Conservation (phyloP, 2,888 invertebrate genomes). For the Amphipyra berbera region DNA sequence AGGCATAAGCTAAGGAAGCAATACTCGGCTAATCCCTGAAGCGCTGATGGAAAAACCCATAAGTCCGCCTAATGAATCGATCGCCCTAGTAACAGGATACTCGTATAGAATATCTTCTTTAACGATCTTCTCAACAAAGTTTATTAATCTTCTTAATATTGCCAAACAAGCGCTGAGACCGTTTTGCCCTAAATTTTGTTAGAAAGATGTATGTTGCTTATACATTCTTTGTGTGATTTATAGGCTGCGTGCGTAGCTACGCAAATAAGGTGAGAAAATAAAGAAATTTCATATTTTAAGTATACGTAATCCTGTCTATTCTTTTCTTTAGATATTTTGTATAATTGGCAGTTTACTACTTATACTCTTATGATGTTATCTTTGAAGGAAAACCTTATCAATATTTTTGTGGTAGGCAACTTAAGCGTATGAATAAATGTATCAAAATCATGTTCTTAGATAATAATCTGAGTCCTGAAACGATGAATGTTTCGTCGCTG, state of each 20-base stretch:
- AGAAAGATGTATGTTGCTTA: slow-evolving; percentile 39
- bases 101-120: slow-evolving; percentile 52
- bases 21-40: slow-evolving; percentile 58
- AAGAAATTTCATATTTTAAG: slow-evolving; percentile 3
- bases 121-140: slow-evolving; percentile 52
- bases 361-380: neutral
- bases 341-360: neutral
- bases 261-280: slow-evolving; percentile 17
- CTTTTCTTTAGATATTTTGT: neutral
- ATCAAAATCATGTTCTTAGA: neutral
- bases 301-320: neutral
- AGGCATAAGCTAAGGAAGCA: slow-evolving; percentile 53
- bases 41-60: slow-evolving; percentile 55
- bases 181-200: slow-evolving; percentile 33
- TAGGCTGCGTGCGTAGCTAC: slow-evolving; percentile 6
- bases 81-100: slow-evolving; percentile 57
- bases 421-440: neutral
- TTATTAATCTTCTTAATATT: slow-evolving; percentile 57
- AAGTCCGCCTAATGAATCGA: slow-evolving; percentile 58
- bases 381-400: too few relatives aligned
- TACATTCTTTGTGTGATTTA: slow-evolving; percentile 30
- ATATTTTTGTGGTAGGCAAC: too few relatives aligned
- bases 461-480: neutral
- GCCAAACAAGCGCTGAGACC: slow-evolving; percentile 34
- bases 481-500: slow-evolving; percentile 5